Percentiles rank a stretch among this genome's conserved stretches.
Conservation (phyloP, 2,797 vertebrate species). For the Danio aesculapii region DNA sequence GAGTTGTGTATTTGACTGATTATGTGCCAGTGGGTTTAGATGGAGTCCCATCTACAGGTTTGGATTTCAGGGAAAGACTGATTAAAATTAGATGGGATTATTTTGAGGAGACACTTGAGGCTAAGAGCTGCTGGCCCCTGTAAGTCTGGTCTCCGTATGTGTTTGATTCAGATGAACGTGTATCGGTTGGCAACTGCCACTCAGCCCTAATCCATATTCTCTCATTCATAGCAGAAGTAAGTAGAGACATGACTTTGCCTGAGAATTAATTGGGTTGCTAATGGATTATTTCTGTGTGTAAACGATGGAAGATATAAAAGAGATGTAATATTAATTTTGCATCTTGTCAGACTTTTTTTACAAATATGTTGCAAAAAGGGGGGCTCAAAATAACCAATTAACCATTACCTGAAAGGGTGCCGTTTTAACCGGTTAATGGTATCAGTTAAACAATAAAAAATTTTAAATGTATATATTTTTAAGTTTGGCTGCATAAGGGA, state of each 20-base stretch:
- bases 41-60: constrained; percentile 35
- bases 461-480: no score
- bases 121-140: background rate
- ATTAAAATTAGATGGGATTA: constrained; percentile 59
- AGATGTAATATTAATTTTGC: background rate
- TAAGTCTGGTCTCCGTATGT: background rate
- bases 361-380: no score
- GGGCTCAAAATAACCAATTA: no score
- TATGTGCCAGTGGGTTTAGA: constrained; percentile 41
- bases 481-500: no score
- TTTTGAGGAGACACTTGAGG: constrained; percentile 55
- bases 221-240: constrained; percentile 8
- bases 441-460: no score
- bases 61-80: constrained; percentile 52
- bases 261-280: constrained; percentile 6
- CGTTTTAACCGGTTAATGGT: no score
- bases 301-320: background rate
- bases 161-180: constrained; percentile 1
- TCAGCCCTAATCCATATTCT: constrained; percentile 27
- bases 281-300: background rate
- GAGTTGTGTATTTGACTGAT: constrained; percentile 42
- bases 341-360: background rate
- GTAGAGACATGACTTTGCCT: constrained; percentile 17
- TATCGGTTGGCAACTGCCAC: background rate
- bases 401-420: no score